Conservation (phyloP, 2,113 vertebrate species). For the Pipa parva region DNA sequence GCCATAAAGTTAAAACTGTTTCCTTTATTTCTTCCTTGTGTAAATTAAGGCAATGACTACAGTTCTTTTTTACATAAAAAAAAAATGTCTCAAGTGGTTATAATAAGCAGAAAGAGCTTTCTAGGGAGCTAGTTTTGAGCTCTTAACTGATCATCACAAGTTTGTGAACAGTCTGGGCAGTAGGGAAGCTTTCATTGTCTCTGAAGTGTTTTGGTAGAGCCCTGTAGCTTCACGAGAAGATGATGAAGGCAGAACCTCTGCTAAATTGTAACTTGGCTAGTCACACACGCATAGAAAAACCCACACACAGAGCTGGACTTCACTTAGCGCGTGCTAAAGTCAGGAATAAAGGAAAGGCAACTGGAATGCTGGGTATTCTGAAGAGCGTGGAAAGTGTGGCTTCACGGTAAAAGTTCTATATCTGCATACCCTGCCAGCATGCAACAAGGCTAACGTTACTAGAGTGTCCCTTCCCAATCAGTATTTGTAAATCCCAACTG, state of each 20-base stretch:
- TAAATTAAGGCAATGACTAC: no score
- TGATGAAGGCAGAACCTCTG: slow-evolving; percentile 1
- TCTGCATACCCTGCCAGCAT: not conserved
- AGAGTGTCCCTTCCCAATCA: no score
- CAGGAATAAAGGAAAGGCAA: not conserved
- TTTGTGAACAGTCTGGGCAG: slow-evolving; percentile 8
- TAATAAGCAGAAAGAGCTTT: no score
- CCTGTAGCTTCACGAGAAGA: slow-evolving; percentile 2
- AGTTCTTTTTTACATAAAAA: no score
- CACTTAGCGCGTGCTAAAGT: not conserved
- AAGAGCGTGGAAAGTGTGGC: no score
- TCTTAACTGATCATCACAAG: slow-evolving; percentile 3
- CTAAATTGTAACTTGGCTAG: not conserved
- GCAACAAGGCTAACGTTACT: not conserved
- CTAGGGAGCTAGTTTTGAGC: slow-evolving; percentile 1
- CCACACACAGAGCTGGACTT: not conserved
- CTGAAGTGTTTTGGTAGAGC: not conserved
- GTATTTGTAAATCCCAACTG: no score
- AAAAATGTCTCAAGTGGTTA: no score
- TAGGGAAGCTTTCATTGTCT: slow-evolving; percentile 12
- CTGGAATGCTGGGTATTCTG: no score
- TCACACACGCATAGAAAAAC: accelerated
- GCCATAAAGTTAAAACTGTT: no score
- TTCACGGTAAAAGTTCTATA: not conserved
- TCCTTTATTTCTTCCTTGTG: no score